phyloP scores from a whole-genome alignment of 2,797 vertebrate species.

The Sebastes reedi region DNA sequence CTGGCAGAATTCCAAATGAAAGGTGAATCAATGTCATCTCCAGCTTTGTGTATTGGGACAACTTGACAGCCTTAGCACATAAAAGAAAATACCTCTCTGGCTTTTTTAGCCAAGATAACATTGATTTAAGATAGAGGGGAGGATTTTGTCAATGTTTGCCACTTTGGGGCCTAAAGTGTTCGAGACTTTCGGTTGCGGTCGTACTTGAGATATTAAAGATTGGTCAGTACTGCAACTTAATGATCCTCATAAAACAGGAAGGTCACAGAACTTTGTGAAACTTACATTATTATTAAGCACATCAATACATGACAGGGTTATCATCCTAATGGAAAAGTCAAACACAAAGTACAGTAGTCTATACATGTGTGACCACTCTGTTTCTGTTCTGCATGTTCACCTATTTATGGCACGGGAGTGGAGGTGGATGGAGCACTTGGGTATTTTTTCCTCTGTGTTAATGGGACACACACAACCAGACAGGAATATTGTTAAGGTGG shows the following conservation, averaged over 20 bases:
- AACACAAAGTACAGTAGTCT: neutral
- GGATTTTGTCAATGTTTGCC: conserved; percentile 41
- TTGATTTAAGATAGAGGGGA: conserved; percentile 66
- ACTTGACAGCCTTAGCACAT: conserved; percentile 58
- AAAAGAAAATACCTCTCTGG: conserved; percentile 57
- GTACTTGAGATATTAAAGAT: conserved; percentile 28
- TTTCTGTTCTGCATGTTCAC: too few species aligned
- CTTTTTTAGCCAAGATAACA: conserved; percentile 66
- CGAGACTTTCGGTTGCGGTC: neutral
- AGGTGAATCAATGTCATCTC: conserved; percentile 78
- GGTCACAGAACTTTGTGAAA: neutral
- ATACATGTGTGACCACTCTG: neutral
- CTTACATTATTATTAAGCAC: neutral
- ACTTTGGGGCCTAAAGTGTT: conserved; percentile 19
- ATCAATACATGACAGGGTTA: neutral
- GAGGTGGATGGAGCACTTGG: too few species aligned
- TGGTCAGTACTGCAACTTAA: neutral
- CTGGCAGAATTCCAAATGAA: conserved; percentile 75
- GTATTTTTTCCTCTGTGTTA: too few species aligned
- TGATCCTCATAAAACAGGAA: neutral
- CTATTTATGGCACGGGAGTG: too few species aligned
- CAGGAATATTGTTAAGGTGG: too few species aligned
- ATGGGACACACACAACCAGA: too few species aligned
- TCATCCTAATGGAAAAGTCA: neutral
- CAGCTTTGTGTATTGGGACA: conserved; percentile 66